Evolutionary conservation across 2,888 invertebrate genomes (phyloP).

Genomic region (Microctonus aethiopoides): DNA sequence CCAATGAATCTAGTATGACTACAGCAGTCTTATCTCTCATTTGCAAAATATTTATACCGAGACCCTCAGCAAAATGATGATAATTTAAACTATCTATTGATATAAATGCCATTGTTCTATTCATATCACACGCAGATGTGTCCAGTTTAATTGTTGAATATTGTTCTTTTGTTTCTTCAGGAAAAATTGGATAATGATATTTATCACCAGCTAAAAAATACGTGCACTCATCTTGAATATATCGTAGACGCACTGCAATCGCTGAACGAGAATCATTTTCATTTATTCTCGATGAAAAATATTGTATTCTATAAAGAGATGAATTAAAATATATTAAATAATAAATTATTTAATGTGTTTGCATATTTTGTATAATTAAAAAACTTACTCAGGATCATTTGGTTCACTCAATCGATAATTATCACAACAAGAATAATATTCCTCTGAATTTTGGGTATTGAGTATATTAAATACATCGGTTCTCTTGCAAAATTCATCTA

Average conservation of each 20-base stretch:
- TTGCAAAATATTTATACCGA: constrained; percentile 77
- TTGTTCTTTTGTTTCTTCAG: constrained; percentile 53
- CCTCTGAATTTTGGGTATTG: constrained; percentile 36
- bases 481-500: constrained; percentile 50
- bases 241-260: constrained; percentile 66
- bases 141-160: constrained; percentile 49
- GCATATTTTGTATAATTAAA: not conserved
- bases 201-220: constrained; percentile 58
- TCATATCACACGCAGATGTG: constrained; percentile 63
- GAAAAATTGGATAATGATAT: constrained; percentile 58
- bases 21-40: constrained; percentile 74
- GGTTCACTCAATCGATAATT: constrained; percentile 21
- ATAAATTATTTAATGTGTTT: not conserved
- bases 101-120: constrained; percentile 73
- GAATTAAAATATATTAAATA: constrained; percentile 18
- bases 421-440: constrained; percentile 50
- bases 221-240: constrained; percentile 53
- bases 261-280: constrained; percentile 71
- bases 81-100: constrained; percentile 81
- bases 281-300: constrained; percentile 68
- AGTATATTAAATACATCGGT: constrained; percentile 53
- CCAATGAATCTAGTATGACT: constrained; percentile 79
- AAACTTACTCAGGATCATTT: constrained; percentile 21
- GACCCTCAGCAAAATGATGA: constrained; percentile 78
- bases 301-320: constrained; percentile 34